Conservation (phyloP, 1,140 invertebrate species). For the Elymnias hypermnestra region DNA sequence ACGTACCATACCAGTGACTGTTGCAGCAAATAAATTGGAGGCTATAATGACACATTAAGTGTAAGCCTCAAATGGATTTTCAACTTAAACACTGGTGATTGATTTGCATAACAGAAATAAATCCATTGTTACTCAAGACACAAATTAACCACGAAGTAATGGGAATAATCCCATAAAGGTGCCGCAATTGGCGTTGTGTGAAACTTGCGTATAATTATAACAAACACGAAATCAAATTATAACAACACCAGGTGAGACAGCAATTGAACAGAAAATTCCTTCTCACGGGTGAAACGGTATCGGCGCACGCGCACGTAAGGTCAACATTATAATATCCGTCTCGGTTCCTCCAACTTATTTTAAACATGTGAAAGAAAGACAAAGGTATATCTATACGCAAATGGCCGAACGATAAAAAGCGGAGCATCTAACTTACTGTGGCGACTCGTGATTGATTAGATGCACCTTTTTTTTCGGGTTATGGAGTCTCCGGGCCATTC, state of each 20-base stretch:
- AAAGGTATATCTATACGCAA: conserved; percentile 36
- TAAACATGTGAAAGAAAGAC: conserved; percentile 22
- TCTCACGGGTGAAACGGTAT: conserved; percentile 55
- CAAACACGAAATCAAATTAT: conserved; percentile 16
- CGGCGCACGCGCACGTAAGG: conserved; percentile 52
- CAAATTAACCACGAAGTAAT: conserved; percentile 15
- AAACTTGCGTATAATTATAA: neutral
- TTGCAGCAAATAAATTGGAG: too few relatives aligned
- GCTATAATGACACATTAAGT: too few relatives aligned
- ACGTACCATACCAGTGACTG: too few relatives aligned
- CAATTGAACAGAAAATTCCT: conserved; percentile 47
- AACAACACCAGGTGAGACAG: conserved; percentile 27
- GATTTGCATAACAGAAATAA: conserved; percentile 13
- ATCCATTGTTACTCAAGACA: conserved; percentile 10
- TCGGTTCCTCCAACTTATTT: conserved; percentile 17
- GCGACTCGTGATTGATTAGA: conserved; percentile 60
- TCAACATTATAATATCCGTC: conserved; percentile 34
- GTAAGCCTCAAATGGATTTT: too few relatives aligned
- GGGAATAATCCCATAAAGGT: conserved; percentile 10
- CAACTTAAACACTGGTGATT: neutral
- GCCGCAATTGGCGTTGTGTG: conserved; percentile 8
- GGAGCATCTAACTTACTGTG: conserved; percentile 40
- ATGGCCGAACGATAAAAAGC: conserved; percentile 39
- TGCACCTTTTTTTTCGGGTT: conserved; percentile 50
- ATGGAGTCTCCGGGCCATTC: conserved; percentile 21